Percentiles rank a stretch among this genome's conserved stretches.
These are phyloP conservation scores for Zoanthus solanderi DNA, from an alignment of 92 coral and sea anemone genomes.

Conservation along the genomic window DNA sequence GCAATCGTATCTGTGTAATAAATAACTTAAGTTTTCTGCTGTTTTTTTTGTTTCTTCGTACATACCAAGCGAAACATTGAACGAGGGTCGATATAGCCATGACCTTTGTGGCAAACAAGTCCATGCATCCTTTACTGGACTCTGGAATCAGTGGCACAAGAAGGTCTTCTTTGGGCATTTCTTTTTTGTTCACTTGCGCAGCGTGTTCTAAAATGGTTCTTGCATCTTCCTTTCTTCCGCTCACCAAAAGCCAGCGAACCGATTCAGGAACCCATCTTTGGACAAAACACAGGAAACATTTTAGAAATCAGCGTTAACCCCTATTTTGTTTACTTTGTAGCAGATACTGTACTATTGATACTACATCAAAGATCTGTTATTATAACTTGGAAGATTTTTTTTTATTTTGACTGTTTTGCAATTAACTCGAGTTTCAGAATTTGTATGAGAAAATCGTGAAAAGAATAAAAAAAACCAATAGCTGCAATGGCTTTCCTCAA, in stretches of 20 bases:
- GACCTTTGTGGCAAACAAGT: constrained; percentile 36
- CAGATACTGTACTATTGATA: no score
- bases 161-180: constrained; percentile 63
- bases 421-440: no score
- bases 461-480: no score
- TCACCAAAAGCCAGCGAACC: constrained; percentile 69
- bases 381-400: no score
- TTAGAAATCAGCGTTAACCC: background rate
- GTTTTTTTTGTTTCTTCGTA: background rate
- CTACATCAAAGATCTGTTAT: no score
- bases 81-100: constrained; percentile 45
- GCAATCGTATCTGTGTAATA: no score
- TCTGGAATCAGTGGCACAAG: constrained; percentile 44
- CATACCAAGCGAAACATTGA: constrained; percentile 70
- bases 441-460: no score
- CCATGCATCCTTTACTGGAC: constrained; percentile 58
- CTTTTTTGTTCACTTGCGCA: constrained; percentile 60
- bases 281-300: background rate
- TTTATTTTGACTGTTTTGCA: no score
- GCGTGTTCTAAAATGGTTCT: constrained; percentile 48
- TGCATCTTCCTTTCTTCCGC: constrained; percentile 60
- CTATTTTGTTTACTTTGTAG: no score
- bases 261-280: constrained; percentile 67
- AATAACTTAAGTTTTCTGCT: no score
- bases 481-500: no score